Base-by-base conservation (phyloP, 2,888 invertebrate species). In the Tiliacea citrago region DNA sequence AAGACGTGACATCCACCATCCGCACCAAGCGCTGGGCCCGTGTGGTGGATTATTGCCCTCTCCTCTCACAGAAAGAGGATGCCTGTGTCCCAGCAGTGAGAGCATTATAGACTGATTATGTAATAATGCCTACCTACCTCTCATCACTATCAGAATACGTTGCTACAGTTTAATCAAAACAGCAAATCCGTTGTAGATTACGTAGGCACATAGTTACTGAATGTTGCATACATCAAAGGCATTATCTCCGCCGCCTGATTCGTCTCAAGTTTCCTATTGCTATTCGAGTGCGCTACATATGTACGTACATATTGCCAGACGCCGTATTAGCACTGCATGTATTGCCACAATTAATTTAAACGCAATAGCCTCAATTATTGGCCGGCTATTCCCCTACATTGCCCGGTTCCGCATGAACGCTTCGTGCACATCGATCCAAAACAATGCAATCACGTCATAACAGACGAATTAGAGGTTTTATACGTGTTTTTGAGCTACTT, bases 281-380 rank as follows among this genome's bases (percentile, higher is more conserved):
- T 91, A 92, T 92, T 92, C 91, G 91, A 90, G 89, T 90, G 89
- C 83, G 82, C 88, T 93, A 93, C 83, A 92, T 92, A 91, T 89
- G 90, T 90, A 89, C 83, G 84, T 84, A 89, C 81, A 88, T 87
- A 88, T 85, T 85, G 85, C 84, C 90, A 89, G 90, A 90, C 90
- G 90, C 88, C 89, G 91, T 91, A 92, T 93, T 92, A 92, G 90
- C 88, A 85, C 90, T 91, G 92, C 92, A 92, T 93, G 91, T 91
- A 91, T 92, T 91, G 93, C 91, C 89, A 92, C 94, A 93, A 95
- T 95, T 95, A 95, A 95, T 95, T 95, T 94, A 94, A 95, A 95
- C 92, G 94, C 93, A 94, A 95, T 94, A 93, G 93, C 95, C 92
- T 91, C 94, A 95, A 95, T 95, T 94, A 95, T 92, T 92, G 92